Conservation (phyloP, 2,888 invertebrate species). For the Drosophila paramelanica region DNA sequence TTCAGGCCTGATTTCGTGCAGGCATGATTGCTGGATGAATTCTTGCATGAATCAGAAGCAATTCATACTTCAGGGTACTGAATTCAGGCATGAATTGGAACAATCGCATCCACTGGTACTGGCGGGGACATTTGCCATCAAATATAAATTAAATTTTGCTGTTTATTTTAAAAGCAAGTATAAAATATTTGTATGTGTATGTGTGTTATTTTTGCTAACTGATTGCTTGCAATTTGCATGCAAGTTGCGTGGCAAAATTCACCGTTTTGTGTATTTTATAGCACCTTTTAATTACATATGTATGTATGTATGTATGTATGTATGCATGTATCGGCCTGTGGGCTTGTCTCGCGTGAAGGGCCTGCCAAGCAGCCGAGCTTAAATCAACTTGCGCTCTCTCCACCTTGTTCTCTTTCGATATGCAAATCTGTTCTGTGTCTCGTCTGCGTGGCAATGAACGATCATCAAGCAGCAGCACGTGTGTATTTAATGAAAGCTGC, state of each 20-base stretch:
- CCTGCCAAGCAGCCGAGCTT: slow-evolving; percentile 9
- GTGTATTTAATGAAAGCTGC: slow-evolving; percentile 42
- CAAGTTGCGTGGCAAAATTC: slow-evolving; percentile 45
- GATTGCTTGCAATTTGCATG: slow-evolving; percentile 75
- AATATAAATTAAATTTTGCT: slow-evolving; percentile 34
- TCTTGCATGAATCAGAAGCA: too few species aligned
- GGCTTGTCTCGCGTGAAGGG: slow-evolving; percentile 8
- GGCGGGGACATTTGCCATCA: slow-evolving; percentile 43
- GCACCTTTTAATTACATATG: slow-evolving; percentile 58
- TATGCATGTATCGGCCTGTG: background rate
- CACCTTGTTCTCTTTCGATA: slow-evolving; percentile 22
- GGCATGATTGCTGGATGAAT: too few species aligned
- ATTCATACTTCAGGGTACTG: too few species aligned
- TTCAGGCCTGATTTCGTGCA: too few species aligned
- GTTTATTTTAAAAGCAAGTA: slow-evolving; percentile 14
- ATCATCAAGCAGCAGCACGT: slow-evolving; percentile 56
- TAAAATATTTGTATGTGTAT: slow-evolving; percentile 10
- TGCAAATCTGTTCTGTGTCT: slow-evolving; percentile 34
- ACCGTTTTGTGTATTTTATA: slow-evolving; percentile 59
- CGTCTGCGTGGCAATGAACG: slow-evolving; percentile 69
- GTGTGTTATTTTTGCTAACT: slow-evolving; percentile 57
- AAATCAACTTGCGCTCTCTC: slow-evolving; percentile 7
- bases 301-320: background rate
- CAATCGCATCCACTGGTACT: too few species aligned
- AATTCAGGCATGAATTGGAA: too few species aligned